Base-by-base conservation (phyloP, 2,797 vertebrate genomes). In the Poeciliopsis infans region DNA sequence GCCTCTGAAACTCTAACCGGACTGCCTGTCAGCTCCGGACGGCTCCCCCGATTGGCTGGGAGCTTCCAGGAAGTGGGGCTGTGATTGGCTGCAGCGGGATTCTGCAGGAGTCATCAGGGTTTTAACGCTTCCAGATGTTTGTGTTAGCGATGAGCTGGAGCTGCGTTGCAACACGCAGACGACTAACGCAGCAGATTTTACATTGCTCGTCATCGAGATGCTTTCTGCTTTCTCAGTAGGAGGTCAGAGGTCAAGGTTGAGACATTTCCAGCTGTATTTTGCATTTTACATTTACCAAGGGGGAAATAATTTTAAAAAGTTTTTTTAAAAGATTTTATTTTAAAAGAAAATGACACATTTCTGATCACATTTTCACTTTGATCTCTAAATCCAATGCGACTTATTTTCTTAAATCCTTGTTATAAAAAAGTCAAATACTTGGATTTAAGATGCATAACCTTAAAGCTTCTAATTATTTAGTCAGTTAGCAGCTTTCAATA, bases 81-180 rank as follows among this genome's bases (percentile, higher is more conserved):
- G 73, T 10, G 77, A 92, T 92, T 94, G 90, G 94, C 87, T 51
- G 80, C 78, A 0, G 79, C 0, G 15, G 1, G 77, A 76, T 90
- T 90, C 89, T 94, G 91, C 90, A 85, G 84, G 16, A 89, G 88
- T 93, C 93, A 90, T 92, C 88, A 64, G 80, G 53, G 73, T 47
- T 89, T 92, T 85, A 93, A 77, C 79, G 83, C 80, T 93, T 93
- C 93, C 94, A 94, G 93, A 94, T 94, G 93, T 93, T 89, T 74
- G 70, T 75, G 73, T 66, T 23, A 72, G 80, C 76, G 47, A 16
- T 55, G 71, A 28, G 72, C 73, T 12, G 72, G 43, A 68, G 77
- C 81, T 59, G 74, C 13, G 51, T 45, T 66, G 33, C 43, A 75
- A 83, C 77, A 64, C 6, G 43, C 64, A 68, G 28, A 81, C 36